Conservation (phyloP, 2,888 invertebrate genomes). For the Stramonita haemastoma region DNA sequence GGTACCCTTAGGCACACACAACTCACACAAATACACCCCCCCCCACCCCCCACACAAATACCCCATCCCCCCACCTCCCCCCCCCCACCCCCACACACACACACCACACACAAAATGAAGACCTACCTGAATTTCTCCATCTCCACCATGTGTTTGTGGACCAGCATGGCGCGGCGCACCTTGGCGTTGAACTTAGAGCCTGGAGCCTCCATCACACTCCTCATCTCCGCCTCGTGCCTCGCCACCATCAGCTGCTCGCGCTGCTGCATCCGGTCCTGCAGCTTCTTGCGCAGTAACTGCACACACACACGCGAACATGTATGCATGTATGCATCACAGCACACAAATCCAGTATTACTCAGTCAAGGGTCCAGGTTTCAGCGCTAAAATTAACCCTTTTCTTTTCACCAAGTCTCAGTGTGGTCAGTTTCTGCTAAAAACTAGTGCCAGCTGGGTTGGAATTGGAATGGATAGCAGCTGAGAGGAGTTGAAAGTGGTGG, state of each 20-base stretch:
- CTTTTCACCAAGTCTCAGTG: too few species aligned
- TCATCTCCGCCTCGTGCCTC: constrained; percentile 64
- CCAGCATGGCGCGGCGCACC: constrained; percentile 67
- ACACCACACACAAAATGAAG: neutral
- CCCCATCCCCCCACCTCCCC: too few species aligned
- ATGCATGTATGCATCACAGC: neutral
- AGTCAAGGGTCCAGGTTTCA: too few species aligned
- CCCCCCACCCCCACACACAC: neutral
- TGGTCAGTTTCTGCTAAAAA: too few species aligned
- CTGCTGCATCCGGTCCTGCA: constrained; percentile 64
- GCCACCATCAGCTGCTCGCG: constrained; percentile 66
- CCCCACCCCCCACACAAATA: too few species aligned
- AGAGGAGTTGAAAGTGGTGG: too few species aligned
- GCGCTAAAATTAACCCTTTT: too few species aligned
- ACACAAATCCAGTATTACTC: too few species aligned
- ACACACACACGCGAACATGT: neutral
- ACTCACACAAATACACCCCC: neutral
- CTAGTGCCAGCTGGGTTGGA: too few species aligned
- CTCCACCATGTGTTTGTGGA: constrained; percentile 71
- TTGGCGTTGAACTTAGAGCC: constrained; percentile 67
- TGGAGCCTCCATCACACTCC: constrained; percentile 50
- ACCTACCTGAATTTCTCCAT: constrained; percentile 73
- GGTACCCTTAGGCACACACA: neutral
- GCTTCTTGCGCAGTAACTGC: constrained; percentile 64
- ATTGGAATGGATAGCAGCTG: too few species aligned